These are phyloP conservation scores for Spisula solida DNA, from an alignment of 2,888 invertebrate species.

Conservation along the genomic window DNA sequence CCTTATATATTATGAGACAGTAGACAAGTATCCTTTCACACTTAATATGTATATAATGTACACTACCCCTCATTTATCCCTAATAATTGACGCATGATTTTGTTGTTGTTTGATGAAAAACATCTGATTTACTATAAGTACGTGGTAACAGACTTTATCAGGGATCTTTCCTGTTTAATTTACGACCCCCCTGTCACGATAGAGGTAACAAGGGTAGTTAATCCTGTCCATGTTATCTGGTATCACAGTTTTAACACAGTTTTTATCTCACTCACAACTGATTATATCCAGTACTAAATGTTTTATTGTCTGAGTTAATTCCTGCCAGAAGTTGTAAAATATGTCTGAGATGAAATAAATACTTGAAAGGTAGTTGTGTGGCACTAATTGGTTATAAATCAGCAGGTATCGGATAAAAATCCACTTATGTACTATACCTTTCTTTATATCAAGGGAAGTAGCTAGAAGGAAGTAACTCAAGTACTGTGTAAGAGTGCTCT, in stretches of 20 bases:
- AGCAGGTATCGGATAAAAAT: not conserved
- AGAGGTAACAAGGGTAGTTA: not conserved
- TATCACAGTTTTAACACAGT: not conserved
- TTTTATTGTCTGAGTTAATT: conserved; percentile 34
- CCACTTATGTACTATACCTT: not conserved
- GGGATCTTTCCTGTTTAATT: not conserved
- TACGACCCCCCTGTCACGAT: conserved; percentile 9
- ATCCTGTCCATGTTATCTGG: conserved; percentile 11
- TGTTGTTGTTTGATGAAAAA: not conserved
- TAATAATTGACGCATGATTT: not conserved
- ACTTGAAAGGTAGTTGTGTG: conserved; percentile 2
- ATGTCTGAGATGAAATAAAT: conserved; percentile 24
- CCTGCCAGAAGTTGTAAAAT: conserved; percentile 27
- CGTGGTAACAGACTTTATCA: not conserved
- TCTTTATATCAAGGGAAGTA: not conserved
- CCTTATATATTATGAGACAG: not conserved
- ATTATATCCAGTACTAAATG: not conserved
- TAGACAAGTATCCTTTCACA: no score
- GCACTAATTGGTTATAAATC: conserved; percentile 46
- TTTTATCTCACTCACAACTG: not conserved
- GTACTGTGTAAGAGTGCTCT: not conserved
- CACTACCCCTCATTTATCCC: no score
- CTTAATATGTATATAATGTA: no score
- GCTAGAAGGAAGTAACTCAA: no score
- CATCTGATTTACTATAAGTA: not conserved